Conservation (phyloP, 2,888 invertebrate genomes). For the Myopa tessellatipennis region DNA sequence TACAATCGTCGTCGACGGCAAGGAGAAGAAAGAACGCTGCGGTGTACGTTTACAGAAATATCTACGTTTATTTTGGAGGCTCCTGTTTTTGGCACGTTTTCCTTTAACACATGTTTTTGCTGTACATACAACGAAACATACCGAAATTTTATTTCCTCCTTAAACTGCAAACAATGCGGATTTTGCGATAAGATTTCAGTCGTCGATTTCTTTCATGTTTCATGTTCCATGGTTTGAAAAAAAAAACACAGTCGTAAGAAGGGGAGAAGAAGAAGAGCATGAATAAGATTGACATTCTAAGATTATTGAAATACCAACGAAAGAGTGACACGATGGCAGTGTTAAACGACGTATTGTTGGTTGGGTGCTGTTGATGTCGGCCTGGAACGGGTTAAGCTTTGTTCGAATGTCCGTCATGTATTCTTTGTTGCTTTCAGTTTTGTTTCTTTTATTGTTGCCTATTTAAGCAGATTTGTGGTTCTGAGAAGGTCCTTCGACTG, state of each 20-base stretch:
- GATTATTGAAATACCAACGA: constrained; percentile 33
- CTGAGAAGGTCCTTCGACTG: constrained; percentile 26
- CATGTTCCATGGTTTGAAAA: not conserved
- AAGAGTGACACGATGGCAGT: not conserved
- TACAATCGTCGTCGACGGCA: not conserved
- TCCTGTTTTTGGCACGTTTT: constrained; percentile 12
- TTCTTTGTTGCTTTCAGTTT: constrained; percentile 2
- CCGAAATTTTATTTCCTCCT: constrained; percentile 33
- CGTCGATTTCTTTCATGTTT: constrained; percentile 10
- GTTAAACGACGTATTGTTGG: not conserved
- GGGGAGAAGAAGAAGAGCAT: not conserved
- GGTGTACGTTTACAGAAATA: constrained; percentile 23
- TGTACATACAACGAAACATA: not conserved
- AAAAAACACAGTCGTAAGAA: not conserved
- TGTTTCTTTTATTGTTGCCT: constrained; percentile 15
- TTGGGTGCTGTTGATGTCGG: not conserved
- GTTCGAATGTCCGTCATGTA: constrained; percentile 13
- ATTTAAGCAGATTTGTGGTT: constrained; percentile 34
- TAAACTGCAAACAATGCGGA: constrained; percentile 31
- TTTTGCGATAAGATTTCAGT: constrained; percentile 22
- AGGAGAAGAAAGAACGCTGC: not conserved
- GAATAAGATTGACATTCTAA: constrained; percentile 30
- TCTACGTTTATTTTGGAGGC: not conserved
- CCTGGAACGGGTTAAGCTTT: constrained; percentile 20
- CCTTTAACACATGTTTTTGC: not conserved